phyloP scores from a whole-genome alignment of 2,888 invertebrate genomes.

The Melieria crassipennis region DNA sequence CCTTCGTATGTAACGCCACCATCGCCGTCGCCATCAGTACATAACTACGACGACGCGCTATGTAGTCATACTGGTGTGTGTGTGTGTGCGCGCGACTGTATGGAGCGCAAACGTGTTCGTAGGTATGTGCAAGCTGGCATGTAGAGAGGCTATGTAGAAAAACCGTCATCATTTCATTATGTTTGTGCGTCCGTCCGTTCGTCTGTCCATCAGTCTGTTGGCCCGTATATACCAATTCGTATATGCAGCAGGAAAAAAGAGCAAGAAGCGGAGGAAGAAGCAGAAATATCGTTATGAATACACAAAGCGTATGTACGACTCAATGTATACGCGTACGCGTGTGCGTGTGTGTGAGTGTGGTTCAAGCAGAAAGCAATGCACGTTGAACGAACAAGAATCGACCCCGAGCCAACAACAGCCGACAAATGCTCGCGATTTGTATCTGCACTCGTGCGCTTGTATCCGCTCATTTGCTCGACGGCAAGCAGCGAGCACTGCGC shows the following conservation, averaged over 20 bases:
- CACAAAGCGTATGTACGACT: too few relatives aligned
- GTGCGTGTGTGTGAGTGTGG: background rate
- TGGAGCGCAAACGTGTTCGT: constrained; percentile 24
- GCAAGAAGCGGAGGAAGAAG: background rate
- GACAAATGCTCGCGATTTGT: too few relatives aligned
- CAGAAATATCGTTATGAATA: background rate
- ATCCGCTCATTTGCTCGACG: too few relatives aligned
- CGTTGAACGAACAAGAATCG: too few relatives aligned
- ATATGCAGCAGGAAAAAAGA: background rate
- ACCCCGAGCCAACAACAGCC: too few relatives aligned
- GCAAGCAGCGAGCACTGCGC: too few relatives aligned
- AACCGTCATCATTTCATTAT: constrained; percentile 2
- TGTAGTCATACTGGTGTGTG: background rate
- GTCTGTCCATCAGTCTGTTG: background rate
- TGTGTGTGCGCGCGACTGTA: constrained; percentile 7
- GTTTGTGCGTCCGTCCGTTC: constrained; percentile 26
- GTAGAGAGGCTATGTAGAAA: constrained; percentile 15
- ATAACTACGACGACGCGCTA: too few relatives aligned
- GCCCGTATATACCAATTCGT: background rate
- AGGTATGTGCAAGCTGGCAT: constrained; percentile 8
- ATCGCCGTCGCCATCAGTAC: background rate
- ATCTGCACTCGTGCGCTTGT: too few relatives aligned
- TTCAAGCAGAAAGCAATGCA: background rate
- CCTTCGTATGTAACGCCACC: constrained; percentile 6
- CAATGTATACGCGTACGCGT: background rate